Evolutionary conservation across 2,888 invertebrate genomes (phyloP).

Genomic region (Rotaria socialis): DNA sequence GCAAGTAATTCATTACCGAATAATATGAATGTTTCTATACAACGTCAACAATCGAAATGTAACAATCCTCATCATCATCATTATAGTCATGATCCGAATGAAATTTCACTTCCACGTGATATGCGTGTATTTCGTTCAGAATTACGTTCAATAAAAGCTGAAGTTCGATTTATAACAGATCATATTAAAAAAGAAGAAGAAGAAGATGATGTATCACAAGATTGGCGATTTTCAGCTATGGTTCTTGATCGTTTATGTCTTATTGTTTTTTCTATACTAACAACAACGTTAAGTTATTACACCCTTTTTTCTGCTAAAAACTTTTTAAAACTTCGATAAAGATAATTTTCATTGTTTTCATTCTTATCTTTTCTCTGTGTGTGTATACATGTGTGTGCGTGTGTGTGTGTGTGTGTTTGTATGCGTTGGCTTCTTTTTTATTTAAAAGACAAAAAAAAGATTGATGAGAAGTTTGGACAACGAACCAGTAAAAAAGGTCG

Average conservation of each 20-base stretch:
- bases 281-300: constrained; percentile 25
- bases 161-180: constrained; percentile 40
- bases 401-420: constrained; percentile 11
- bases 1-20: background rate
- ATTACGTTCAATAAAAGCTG: constrained; percentile 34
- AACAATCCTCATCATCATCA: constrained; percentile 13
- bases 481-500: constrained; percentile 8
- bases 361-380: constrained; percentile 7
- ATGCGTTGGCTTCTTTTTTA: background rate
- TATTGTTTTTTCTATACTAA: constrained; percentile 29
- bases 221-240: constrained; percentile 47
- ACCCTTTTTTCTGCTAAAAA: constrained; percentile 45
- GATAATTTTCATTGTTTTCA: background rate
- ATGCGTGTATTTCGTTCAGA: constrained; percentile 42
- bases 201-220: constrained; percentile 39
- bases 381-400: background rate
- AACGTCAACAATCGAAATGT: background rate
- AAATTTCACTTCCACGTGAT: constrained; percentile 24
- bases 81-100: background rate
- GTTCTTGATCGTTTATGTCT: constrained; percentile 46
- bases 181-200: constrained; percentile 44
- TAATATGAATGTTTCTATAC: background rate
- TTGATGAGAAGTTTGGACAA: background rate
- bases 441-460: constrained; percentile 9
- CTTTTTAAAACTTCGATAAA: constrained; percentile 39